Conservation (phyloP, 2,888 invertebrate species). For the Euplexia lucipara region DNA sequence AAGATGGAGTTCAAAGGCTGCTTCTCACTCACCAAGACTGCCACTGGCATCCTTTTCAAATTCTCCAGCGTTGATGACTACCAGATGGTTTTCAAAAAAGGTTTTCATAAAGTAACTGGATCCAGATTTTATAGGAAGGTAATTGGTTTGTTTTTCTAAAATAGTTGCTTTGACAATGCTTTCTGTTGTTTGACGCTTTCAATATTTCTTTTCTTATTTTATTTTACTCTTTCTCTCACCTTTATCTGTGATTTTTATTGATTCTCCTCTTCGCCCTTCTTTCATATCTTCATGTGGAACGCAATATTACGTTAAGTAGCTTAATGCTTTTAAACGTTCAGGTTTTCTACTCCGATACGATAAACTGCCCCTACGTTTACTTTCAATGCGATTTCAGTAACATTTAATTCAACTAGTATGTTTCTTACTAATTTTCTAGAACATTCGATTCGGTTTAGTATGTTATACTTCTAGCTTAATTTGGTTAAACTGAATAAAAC, state of each 20-base stretch:
- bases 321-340: not conserved
- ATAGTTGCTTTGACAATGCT: conserved; percentile 44
- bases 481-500: not conserved
- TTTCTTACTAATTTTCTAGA: not conserved
- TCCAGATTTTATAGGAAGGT: conserved; percentile 97
- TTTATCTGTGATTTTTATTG: conserved; percentile 8
- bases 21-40: conserved; percentile 96
- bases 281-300: conserved; percentile 20
- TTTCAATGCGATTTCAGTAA: not conserved
- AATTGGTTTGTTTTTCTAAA: conserved; percentile 70
- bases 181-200: conserved; percentile 41
- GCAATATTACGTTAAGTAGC: not conserved
- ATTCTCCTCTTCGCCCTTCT: conserved; percentile 76
- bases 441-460: not conserved
- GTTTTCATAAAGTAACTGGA: conserved; percentile 96
- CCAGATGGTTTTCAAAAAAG: conserved; percentile 96
- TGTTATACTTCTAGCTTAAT: not conserved
- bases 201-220: conserved; percentile 35
- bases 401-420: not conserved
- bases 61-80: conserved; percentile 97
- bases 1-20: conserved; percentile 97
- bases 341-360: not conserved
- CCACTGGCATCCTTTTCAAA: conserved; percentile 96
- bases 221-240: conserved; percentile 15
- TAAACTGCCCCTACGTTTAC: not conserved